Evolutionary conservation across 2,113 vertebrate genomes (phyloP).

Genomic region (Setophaga petechia): DNA sequence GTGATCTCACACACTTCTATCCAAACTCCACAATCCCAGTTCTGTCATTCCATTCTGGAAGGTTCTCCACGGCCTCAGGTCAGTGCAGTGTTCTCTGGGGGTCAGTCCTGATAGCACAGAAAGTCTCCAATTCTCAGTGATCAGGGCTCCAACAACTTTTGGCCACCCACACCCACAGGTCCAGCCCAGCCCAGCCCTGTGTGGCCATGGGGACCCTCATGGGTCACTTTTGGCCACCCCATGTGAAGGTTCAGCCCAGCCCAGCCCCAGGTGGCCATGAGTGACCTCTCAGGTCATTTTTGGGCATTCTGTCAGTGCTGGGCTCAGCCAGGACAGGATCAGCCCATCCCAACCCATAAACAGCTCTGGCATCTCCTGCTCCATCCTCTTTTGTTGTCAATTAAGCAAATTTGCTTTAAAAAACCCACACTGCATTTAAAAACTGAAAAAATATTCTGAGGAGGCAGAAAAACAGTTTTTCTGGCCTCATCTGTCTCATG

Average conservation of each 20-base stretch:
- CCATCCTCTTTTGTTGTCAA: neutral
- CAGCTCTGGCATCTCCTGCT: neutral
- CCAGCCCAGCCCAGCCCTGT: neutral
- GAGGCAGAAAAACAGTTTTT: neutral
- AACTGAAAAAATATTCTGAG: neutral
- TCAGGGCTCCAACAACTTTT: neutral
- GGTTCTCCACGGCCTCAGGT: neutral
- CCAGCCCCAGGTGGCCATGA: neutral
- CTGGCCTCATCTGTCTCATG: neutral
- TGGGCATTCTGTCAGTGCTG: neutral
- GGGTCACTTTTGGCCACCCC: neutral
- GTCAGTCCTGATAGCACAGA: neutral
- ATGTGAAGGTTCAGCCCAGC: neutral
- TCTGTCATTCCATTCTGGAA: neutral
- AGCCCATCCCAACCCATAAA: neutral
- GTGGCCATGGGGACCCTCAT: no score
- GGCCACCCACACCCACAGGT: neutral
- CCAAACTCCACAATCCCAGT: neutral
- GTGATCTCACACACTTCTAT: no score
- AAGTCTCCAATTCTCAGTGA: rapidly evolving
- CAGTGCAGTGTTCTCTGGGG: neutral
- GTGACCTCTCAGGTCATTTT: neutral
- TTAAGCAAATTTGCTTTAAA: neutral
- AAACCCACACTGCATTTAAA: neutral
- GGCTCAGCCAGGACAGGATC: neutral